phyloP scores from a whole-genome alignment of 1,140 invertebrate genomes.

The Lerema accius region DNA sequence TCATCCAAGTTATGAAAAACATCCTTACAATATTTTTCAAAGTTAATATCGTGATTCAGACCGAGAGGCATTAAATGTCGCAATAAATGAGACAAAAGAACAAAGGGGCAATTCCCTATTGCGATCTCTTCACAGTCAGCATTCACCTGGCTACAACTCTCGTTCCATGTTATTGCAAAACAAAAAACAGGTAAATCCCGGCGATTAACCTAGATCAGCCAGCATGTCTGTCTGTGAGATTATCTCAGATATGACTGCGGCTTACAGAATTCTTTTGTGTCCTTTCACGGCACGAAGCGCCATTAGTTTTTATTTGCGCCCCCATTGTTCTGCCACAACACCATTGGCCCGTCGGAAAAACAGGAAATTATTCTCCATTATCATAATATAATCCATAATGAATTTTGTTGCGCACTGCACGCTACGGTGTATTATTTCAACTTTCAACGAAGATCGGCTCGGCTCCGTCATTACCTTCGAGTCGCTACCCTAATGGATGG shows the following conservation, averaged over 20 bases:
- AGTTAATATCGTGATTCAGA: neutral
- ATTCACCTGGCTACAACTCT: constrained; percentile 34
- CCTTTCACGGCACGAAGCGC: constrained; percentile 47
- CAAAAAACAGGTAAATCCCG: constrained; percentile 63
- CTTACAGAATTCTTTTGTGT: constrained; percentile 67
- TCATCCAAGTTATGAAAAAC: neutral
- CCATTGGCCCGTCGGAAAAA: constrained; percentile 45
- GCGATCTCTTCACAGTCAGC: neutral
- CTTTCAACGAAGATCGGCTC: neutral
- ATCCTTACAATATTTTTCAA: neutral
- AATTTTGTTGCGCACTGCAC: constrained; percentile 26
- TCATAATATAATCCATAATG: constrained; percentile 55
- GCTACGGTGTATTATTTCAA: constrained; percentile 9
- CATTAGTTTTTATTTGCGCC: constrained; percentile 73
- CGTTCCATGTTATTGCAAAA: constrained; percentile 66
- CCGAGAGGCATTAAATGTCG: neutral
- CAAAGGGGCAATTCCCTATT: constrained; percentile 10
- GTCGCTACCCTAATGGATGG: neutral
- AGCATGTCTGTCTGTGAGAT: constrained; percentile 50
- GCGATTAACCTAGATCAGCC: constrained; percentile 72
- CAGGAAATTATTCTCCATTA: constrained; percentile 74
- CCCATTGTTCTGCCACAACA: constrained; percentile 55
- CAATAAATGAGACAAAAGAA: constrained; percentile 1
- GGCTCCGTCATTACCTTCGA: constrained; percentile 1
- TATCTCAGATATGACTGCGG: constrained; percentile 67